These are phyloP conservation scores for Ceriagrion tenellum DNA, from an alignment of 2,888 invertebrate species.

Conservation along the genomic window DNA sequence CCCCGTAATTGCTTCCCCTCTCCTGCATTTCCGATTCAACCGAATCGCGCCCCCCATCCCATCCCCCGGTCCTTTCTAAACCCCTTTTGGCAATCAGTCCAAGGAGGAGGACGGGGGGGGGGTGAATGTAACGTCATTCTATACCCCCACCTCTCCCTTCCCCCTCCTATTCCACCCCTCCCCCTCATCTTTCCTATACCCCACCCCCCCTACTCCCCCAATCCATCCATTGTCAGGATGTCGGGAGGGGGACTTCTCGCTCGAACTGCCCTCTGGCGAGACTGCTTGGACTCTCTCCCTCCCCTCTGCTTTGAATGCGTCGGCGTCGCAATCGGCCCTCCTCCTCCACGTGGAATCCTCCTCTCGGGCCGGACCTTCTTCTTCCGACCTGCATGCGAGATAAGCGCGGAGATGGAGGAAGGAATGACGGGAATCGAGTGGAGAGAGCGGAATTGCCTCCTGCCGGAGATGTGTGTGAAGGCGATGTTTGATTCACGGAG, in stretches of 20 bases:
- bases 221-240: conserved; percentile 15
- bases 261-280: conserved; percentile 14
- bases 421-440: no score
- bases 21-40: conserved; percentile 10
- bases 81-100: conserved; percentile 22
- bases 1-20: conserved; percentile 29
- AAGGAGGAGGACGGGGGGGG: not conserved
- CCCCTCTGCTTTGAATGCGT: no score
- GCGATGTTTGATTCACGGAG: no score
- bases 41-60: not conserved
- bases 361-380: no score
- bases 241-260: not conserved
- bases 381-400: no score
- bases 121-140: conserved; percentile 29
- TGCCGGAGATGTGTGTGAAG: no score
- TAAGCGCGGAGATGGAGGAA: no score
- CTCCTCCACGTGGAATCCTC: no score
- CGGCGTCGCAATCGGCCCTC: no score
- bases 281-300: not conserved
- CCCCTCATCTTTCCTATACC: no score
- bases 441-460: no score
- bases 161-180: not conserved
- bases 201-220: not conserved
- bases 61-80: not conserved
- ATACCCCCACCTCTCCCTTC: not conserved